Base-by-base conservation (phyloP, 2,113 vertebrate species). In the Eurypyga helias region DNA sequence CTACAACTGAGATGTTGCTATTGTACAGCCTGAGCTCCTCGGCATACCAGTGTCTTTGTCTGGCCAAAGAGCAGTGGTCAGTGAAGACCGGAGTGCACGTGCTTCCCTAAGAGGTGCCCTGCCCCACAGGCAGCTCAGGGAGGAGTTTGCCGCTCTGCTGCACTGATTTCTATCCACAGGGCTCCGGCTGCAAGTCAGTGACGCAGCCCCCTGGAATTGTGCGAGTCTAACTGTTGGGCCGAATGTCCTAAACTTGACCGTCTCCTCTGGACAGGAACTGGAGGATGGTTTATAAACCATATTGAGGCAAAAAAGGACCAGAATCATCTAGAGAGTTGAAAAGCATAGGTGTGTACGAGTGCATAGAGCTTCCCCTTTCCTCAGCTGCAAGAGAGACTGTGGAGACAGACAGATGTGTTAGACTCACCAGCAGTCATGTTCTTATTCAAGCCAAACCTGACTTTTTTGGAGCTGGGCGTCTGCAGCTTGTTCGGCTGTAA, bases 391-490 rank as follows among this genome's bases (percentile, higher is more conserved):
- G 38, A 70, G 15, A 14, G 16, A 33, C 13, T 17, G 48, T 46
- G 65, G 65, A 95, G 34, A 55, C 36, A 84, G 16, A 57, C 17
- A 49, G n/a, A 69, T 5, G 1, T 1, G 64, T n/a, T 29, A 85
- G 28, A 88, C 98, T 97, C 89, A 99, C 99, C 99, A 49, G 99
- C 88, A 6, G 99, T 99, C 97, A 91, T 98, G 95, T 99, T 99
- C 91, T 98, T 99, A 96, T 97, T 99, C 89, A 99, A 93, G 25
- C 99, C 98, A 80, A 99, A 99, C 0, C 98, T 99, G 77, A 99
- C 99, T 89, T 98, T 99, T 97, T 99, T 99, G 78, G 97, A 97
- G 88, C 95, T 97, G 69, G 98, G 71, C 0, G 67, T 49, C 1
- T 98, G 97, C 17, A 97, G 82, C 49, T 92, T 98, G 93, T 60